Evolutionary conservation across 1,140 invertebrate genomes (phyloP).

Genomic region (Hycleus cichorii): DNA sequence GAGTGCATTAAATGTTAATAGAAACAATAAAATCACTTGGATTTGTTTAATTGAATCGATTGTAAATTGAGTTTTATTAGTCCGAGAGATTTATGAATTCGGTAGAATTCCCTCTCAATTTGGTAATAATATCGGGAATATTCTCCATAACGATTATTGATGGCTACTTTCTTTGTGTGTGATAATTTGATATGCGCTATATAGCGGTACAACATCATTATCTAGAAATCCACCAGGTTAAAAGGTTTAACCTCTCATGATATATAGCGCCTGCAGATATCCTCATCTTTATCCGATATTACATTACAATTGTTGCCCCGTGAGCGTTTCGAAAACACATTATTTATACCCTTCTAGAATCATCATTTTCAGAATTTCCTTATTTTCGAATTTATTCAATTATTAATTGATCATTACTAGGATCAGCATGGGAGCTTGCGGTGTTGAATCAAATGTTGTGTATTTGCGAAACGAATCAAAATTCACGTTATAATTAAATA

Average conservation of each 20-base stretch:
- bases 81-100: not conserved
- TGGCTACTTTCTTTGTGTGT: conserved; percentile 23
- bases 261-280: conserved; percentile 22
- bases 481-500: no score
- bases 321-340: not conserved
- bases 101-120: no score
- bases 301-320: conserved; percentile 17
- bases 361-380: no score
- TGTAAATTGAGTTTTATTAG: not conserved
- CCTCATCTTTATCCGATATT: conserved; percentile 3
- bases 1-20: conserved; percentile 5
- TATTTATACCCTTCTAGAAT: no score
- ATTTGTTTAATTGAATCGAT: not conserved
- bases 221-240: conserved; percentile 26
- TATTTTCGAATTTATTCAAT: conserved; percentile 2
- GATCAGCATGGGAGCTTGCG: conserved; percentile 1
- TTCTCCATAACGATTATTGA: conserved; percentile 24
- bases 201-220: conserved; percentile 31
- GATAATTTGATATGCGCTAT: conserved; percentile 28
- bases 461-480: no score
- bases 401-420: conserved; percentile 10
- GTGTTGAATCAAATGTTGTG: no score
- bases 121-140: no score
- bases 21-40: conserved; percentile 1
- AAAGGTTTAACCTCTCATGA: conserved; percentile 31